Base-by-base conservation (phyloP, 2,888 invertebrate genomes). In the Oligia strigilis region DNA sequence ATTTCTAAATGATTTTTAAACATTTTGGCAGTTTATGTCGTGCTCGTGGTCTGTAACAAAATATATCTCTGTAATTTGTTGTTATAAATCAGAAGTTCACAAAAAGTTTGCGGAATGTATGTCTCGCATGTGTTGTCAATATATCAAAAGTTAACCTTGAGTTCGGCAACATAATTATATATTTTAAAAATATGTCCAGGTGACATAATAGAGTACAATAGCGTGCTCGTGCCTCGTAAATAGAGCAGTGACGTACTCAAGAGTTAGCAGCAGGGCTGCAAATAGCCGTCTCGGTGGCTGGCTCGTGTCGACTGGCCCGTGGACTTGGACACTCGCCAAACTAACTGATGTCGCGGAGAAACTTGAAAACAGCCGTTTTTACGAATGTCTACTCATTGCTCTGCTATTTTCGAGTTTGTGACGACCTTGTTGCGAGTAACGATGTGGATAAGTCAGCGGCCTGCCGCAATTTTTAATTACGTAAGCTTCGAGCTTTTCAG, bases 1-100 rank as follows among this genome's bases (percentile, higher is more conserved):
- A 99, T 99, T 97, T 99, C 99, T 97, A 99, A 98, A 97, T 99
- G 99, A 97, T 97, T 98, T 97, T 98, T 98, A 97, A 99, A 98
- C 98, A 99, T 98, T 97, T 98, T 98, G 97, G 97, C 97, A 95
- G 97, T 96, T 97, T 97, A 97, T 97, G 97, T 97, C 97, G 97
- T 97, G 98, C 98, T 98, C 98, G 98, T 98, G 98, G 97, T 98
- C 98, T 98, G 97, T 79, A 96, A 97, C 91, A 93, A 95, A 93
- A 90, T 77, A 69, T 72, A 71, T 69, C 46, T 49, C 29, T 75
- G 74, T 86, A 72, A 76, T 82, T 60, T 72, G 75, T 67, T 65
- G 65, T 66, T 62, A 46, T 62, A 58, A 65, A 66, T 75, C 14
- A 46, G 40, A 11, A 65, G 23, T 43, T 64, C 49, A 40, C 36